Evolutionary conservation across 2,797 vertebrate species (phyloP), one percentile per base, ranked within the genome.

Genomic region (Margarornis squamiger): DNA sequence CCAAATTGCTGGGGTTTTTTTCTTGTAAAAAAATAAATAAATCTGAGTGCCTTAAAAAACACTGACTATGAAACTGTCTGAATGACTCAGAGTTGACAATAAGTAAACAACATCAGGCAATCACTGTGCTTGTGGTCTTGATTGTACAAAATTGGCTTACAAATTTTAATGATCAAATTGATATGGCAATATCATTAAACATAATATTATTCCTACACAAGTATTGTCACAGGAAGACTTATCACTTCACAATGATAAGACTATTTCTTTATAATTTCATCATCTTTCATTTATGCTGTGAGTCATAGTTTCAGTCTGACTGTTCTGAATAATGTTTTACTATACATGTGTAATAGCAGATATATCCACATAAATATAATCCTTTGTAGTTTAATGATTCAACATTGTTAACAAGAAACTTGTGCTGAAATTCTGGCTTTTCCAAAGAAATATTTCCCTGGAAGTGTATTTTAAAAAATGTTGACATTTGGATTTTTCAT

Each of bases 401-500:
- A 59, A 73, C 7, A 24, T 45, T 67, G 22, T 76, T 92, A 90
- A 67, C 19, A 73, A 59, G 67, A 88, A 75, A 49, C 19, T 79
- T 45, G 11, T 81, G 54, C 23, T 63, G 48, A 85, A 92, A 90
- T 89, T 79, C 80, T 90, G 80, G 73, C 41, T 81, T 82, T 94
- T 95, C 29, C 17, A 71, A 76, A 87, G 12, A 84, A 79, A 76
- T 36, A 54, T 39, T 92, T 86, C 12, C 32, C 32, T 66, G 15
- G 14, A 90, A 90, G 6, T 67, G 12, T 45, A 36, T 26, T 32
- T 57, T 26, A 43, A 34, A 92, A 92, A 80, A 74, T 3, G 7
- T 27, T 86, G 63, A 66, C 49, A 48, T 88, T 95, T 93, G 11
- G 10, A 41, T 75, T 85, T 93, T 92, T 92, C 19, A 49, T 90